Percentiles rank a stretch among this genome's conserved stretches.
These are phyloP conservation scores for Chrysemys picta DNA, from an alignment of 2,113 vertebrate species.

Conservation along the genomic window DNA sequence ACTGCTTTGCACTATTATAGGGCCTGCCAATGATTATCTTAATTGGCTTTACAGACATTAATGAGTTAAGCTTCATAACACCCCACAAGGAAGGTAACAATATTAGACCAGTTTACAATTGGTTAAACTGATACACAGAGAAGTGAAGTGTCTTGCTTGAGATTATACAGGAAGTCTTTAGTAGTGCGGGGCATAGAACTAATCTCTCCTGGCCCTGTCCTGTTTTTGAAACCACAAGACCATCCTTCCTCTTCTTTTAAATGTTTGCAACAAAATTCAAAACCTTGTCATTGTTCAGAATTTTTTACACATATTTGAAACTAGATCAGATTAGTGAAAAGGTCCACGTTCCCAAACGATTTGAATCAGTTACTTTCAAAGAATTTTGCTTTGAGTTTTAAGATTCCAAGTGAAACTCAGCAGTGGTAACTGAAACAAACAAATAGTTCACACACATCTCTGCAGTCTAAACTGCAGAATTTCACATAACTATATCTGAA, in stretches of 20 bases:
- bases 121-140: neutral
- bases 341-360: neutral
- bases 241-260: neutral
- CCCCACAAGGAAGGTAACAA: neutral
- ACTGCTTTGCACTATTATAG: neutral
- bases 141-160: neutral
- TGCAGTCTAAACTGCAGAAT: neutral
- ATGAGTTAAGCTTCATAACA: neutral
- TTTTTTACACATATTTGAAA: neutral
- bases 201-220: neutral
- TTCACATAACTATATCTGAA: neutral
- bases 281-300: no score
- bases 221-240: neutral
- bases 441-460: rapidly evolving
- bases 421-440: neutral
- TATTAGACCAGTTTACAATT: neutral
- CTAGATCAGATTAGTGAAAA: neutral
- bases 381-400: neutral
- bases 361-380: neutral
- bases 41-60: neutral
- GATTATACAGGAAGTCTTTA: no score
- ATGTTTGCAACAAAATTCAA: neutral
- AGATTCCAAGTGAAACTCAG: neutral
- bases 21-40: neutral
- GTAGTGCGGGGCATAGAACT: neutral